Conservation (phyloP, 2,888 invertebrate genomes). For the Pyrochroa serraticornis region DNA sequence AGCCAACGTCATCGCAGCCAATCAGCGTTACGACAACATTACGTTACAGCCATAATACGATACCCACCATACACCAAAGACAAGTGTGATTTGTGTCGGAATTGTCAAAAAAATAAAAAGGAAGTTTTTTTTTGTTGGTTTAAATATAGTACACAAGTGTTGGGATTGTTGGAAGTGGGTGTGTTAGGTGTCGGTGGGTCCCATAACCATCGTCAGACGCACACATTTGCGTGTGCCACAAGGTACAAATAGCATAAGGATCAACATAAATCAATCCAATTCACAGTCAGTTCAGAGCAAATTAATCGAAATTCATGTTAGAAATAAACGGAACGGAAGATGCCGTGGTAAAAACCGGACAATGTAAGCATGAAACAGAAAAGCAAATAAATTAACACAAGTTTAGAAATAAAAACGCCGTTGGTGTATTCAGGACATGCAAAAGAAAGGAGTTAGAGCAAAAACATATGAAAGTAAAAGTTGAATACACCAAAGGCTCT, state of each 20-base stretch:
- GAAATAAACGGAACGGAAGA: conserved; percentile 13
- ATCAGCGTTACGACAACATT: conserved; percentile 58
- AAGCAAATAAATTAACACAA: conserved; percentile 49
- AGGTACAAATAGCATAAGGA: conserved; percentile 38
- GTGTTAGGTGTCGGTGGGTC: conserved; percentile 51
- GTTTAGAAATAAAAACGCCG: background rate
- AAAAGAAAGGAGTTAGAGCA: background rate
- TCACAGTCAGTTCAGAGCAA: conserved; percentile 9
- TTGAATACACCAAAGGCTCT: background rate
- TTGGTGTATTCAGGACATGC: conserved; percentile 3
- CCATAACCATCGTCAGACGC: conserved; percentile 47
- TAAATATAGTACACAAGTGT: conserved; percentile 2
- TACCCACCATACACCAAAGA: conserved; percentile 57
- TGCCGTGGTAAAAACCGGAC: conserved; percentile 11
- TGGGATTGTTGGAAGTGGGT: conserved; percentile 15
- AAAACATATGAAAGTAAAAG: background rate
- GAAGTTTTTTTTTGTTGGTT: conserved; percentile 8
- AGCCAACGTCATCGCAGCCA: conserved; percentile 59
- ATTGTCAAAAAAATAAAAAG: background rate
- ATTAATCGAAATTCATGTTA: conserved; percentile 7
- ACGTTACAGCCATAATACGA: conserved; percentile 56
- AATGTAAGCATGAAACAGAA: conserved; percentile 59
- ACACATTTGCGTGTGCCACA: conserved; percentile 40
- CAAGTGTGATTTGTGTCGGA: conserved; percentile 25
- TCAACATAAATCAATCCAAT: conserved; percentile 26